Base-by-base conservation (phyloP, 2,797 vertebrate genomes). In the Ambastaia sidthimunki region DNA sequence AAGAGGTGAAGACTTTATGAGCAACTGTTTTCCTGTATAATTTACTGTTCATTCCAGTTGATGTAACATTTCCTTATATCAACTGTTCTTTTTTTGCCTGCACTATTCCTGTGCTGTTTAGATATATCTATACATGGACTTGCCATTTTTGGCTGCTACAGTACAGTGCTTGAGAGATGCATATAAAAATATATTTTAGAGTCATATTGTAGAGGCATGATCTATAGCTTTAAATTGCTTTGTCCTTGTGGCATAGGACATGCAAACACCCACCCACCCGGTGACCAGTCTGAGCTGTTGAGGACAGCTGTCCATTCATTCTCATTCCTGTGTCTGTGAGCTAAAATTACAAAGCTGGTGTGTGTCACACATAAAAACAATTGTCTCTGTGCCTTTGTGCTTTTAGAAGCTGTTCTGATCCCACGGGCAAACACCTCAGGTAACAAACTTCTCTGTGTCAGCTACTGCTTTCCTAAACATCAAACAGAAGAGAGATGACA, bases 331-430 rank as follows among this genome's bases (percentile, higher is more conserved):
- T 80, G 69, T 65, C 80, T 76, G 76, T 47, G 83, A 74, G 81
- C 86, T 88, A 88, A 84, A 86, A 84, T 87, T 88, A 86, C 81
- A 83, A 80, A 81, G 76, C 80, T 80, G 81, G 80, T 74, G 84
- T 78, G 77, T 69, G 71, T 81, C 73, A 73, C 69, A 74, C 77
- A 82, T 85, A 86, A 85, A 84, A 75, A 78, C 81, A 80, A 81
- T 87, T 85, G 85, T 83, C 47, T 85, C 63, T 74, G 74, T 52
- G 55, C 50, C 18, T 6, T 70, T 78, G 74, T 82, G 34, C 28
- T 65, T 55, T 52, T 41, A 85, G 78, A 76, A 60, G 55, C 71
- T 68, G 11, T 23, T 55, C 67, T 18, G 47, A 63, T n/a, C 23
- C 19, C 47, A 25, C 60, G 34, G 4, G 47, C 65, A n/a, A 80